Conservation (phyloP, 2,113 vertebrate genomes). For the Mustela nigripes region DNA sequence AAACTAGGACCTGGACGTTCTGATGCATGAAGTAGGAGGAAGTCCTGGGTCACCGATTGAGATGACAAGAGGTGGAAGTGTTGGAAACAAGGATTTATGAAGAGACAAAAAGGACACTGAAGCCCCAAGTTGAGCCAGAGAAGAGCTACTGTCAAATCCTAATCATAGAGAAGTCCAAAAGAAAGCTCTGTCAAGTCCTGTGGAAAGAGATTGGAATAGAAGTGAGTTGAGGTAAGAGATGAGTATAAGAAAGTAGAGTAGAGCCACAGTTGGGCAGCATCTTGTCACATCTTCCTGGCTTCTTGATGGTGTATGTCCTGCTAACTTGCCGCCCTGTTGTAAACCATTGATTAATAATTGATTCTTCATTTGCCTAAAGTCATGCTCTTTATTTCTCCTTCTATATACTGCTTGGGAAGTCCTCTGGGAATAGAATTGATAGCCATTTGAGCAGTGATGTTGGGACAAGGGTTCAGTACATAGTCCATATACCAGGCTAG, state of each 20-base stretch:
- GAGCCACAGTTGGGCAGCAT: neutral
- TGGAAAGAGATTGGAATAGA: neutral
- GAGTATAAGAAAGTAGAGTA: neutral
- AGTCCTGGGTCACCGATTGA: neutral
- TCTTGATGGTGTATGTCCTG: neutral
- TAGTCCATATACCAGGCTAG: neutral
- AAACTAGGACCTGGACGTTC: neutral
- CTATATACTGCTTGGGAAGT: neutral
- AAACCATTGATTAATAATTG: neutral
- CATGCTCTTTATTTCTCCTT: conserved; percentile 19
- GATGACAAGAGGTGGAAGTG: neutral
- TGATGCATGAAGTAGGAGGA: neutral
- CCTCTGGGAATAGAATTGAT: neutral
- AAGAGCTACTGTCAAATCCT: neutral
- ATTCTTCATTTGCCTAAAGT: neutral
- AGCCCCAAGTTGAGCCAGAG: neutral
- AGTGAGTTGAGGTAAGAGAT: neutral
- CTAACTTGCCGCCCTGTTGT: neutral
- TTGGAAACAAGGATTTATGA: neutral
- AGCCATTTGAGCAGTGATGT: neutral
- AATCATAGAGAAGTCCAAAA: neutral
- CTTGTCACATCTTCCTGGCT: neutral
- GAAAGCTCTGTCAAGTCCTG: neutral
- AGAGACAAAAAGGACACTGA: neutral
- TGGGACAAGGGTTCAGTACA: neutral